A percentile compares a stretch with the other conserved stretches of the same genome.
These are phyloP conservation scores for Cataglyphis albicans DNA, from an alignment of 2,888 invertebrate species.

Conservation along the genomic window DNA sequence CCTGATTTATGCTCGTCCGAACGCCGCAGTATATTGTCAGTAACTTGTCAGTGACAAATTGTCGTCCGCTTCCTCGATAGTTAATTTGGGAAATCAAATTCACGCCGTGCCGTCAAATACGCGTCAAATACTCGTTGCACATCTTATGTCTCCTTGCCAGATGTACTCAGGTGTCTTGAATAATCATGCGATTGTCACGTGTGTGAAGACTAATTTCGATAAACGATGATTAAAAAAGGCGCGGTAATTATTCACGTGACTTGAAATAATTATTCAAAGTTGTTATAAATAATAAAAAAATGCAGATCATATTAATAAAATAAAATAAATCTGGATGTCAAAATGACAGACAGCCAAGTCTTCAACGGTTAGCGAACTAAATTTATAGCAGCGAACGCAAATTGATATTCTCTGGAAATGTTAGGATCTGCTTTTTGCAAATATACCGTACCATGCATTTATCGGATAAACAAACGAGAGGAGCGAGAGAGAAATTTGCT, in stretches of 20 bases:
- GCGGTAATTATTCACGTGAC: not conserved
- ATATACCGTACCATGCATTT: not conserved
- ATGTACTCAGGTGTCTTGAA: slow-evolving; percentile 21
- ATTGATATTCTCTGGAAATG: not conserved
- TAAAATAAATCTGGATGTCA: not conserved
- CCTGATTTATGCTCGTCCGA: slow-evolving; percentile 10
- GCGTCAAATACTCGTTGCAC: slow-evolving; percentile 5
- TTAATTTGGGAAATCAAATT: slow-evolving; percentile 42
- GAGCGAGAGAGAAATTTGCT: not conserved
- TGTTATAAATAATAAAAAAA: not conserved
- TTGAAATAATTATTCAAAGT: not conserved
- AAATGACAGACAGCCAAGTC: not conserved
- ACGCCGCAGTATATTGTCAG: slow-evolving; percentile 14
- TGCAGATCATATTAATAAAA: not conserved
- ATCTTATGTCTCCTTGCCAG: not conserved
- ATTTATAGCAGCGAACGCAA: not conserved
- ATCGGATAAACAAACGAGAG: slow-evolving; percentile 20
- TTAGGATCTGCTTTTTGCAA: not conserved
- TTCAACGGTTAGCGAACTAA: not conserved
- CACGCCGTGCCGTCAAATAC: slow-evolving; percentile 16
- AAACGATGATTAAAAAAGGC: not conserved
- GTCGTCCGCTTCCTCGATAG: not conserved
- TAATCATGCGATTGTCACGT: not conserved
- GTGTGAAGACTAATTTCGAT: slow-evolving; percentile 5
- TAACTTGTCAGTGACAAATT: slow-evolving; percentile 41